Percentiles rank a stretch among this genome's conserved stretches.
Conservation (phyloP, 2,888 invertebrate genomes). For the Glyphotaelius pellucidus region DNA sequence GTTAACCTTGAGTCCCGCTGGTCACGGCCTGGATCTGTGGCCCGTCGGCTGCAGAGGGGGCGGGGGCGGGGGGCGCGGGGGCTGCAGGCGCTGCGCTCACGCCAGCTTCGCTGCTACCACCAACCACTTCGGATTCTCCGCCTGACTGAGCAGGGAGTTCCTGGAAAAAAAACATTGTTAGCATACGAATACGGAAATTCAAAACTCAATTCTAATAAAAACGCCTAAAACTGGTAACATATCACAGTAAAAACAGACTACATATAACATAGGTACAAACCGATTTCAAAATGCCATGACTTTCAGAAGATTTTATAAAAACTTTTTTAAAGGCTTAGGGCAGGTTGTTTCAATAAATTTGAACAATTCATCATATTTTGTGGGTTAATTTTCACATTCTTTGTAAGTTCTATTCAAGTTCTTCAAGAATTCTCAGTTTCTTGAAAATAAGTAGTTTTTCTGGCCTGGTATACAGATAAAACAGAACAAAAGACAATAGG, state of each 20-base stretch:
- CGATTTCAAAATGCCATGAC: background rate
- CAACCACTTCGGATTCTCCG: conserved; percentile 70
- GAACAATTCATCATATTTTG: no score
- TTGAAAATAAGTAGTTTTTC: no score
- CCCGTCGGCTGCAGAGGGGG: conserved; percentile 70
- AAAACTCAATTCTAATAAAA: background rate
- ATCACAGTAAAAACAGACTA: background rate
- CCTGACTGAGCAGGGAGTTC: conserved; percentile 59
- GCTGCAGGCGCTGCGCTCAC: conserved; percentile 73
- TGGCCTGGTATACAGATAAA: background rate
- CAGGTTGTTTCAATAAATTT: no score
- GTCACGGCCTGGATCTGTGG: conserved; percentile 86
- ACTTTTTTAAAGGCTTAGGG: no score
- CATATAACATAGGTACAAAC: background rate
- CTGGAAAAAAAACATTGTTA: conserved; percentile 25
- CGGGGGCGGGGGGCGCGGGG: conserved; percentile 68
- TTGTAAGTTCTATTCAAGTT: no score
- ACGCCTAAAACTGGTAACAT: background rate
- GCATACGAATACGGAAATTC: background rate
- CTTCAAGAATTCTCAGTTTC: background rate
- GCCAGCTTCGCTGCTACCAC: conserved; percentile 82
- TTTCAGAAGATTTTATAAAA: no score
- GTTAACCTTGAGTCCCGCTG: conserved; percentile 82
- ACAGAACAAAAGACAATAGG: background rate
- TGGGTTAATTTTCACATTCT: no score